Conservation (phyloP, 2,888 invertebrate genomes). For the Junonia oenone region DNA sequence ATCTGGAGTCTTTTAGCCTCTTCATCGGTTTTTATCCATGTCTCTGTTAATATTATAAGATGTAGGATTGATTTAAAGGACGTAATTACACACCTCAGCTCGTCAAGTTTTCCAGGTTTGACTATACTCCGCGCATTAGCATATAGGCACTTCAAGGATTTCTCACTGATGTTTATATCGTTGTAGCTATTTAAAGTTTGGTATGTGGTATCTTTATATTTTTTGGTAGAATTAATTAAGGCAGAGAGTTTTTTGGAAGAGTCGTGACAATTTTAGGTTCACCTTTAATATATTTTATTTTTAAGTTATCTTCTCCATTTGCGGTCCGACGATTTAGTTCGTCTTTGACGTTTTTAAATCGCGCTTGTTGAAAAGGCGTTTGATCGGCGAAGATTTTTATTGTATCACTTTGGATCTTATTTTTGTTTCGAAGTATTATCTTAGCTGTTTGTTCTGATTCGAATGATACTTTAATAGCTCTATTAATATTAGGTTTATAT, state of each 20-base stretch:
- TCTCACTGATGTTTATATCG: slow-evolving; percentile 13
- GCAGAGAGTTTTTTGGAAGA: slow-evolving; percentile 5
- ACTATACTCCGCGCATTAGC: slow-evolving; percentile 11
- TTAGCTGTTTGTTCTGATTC: slow-evolving; percentile 7
- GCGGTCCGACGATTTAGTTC: slow-evolving; percentile 15
- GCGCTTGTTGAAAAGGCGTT: slow-evolving; percentile 24
- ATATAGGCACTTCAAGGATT: slow-evolving; percentile 14
- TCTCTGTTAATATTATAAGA: slow-evolving; percentile 26
- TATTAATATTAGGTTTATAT: slow-evolving; percentile 5
- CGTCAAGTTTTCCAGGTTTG: slow-evolving; percentile 16
- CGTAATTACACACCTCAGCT: slow-evolving; percentile 5
- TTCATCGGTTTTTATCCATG: slow-evolving; percentile 28
- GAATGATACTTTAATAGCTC: slow-evolving; percentile 19
- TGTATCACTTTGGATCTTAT: not conserved
- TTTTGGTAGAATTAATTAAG: slow-evolving; percentile 9
- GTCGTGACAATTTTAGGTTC: slow-evolving; percentile 22
- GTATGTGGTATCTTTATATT: slow-evolving; percentile 18
- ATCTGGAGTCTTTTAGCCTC: slow-evolving; percentile 20
- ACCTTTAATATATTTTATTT: slow-evolving; percentile 27
- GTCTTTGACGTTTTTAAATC: slow-evolving; percentile 12
- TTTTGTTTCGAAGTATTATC: slow-evolving; percentile 6
- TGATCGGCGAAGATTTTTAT: slow-evolving; percentile 24
- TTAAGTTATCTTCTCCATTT: slow-evolving; percentile 22
- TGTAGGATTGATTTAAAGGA: slow-evolving; percentile 15
- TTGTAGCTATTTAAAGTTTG: slow-evolving; percentile 21